Evolutionary conservation across 2,888 invertebrate genomes (phyloP).

Genomic region (Hydroisotoma schaefferi): DNA sequence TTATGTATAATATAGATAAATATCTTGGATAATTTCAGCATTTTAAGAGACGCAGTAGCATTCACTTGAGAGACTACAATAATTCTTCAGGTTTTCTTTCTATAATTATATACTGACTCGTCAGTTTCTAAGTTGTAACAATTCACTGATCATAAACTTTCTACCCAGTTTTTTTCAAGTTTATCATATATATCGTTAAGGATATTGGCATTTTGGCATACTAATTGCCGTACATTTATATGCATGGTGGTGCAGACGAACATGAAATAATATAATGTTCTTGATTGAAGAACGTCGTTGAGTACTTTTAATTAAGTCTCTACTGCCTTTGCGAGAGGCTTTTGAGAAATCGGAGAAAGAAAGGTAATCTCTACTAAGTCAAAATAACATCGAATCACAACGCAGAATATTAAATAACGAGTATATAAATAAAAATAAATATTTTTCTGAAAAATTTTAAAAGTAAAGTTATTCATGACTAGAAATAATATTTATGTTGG

Average conservation of each 20-base stretch:
- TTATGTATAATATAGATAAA: no score
- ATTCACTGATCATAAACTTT: slow-evolving; percentile 6
- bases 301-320: no score
- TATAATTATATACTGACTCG: neutral
- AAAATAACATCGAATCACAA: no score
- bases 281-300: no score
- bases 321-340: no score
- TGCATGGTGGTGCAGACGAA: no score
- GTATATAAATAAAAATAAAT: neutral
- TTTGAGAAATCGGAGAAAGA: no score
- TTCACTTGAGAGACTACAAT: slow-evolving; percentile 11
- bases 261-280: no score
- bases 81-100: slow-evolving; percentile 13
- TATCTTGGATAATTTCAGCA: slow-evolving; percentile 7
- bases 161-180: slow-evolving; percentile 3
- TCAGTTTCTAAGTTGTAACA: slow-evolving; percentile 3
- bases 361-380: no score
- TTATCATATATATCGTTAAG: neutral
- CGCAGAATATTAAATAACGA: neutral
- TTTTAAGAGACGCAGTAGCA: slow-evolving; percentile 8
- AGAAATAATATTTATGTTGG: neutral
- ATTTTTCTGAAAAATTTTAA: neutral
- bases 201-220: slow-evolving; percentile 1
- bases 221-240: neutral
- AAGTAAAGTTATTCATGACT: no score